Percentiles rank a stretch among this genome's conserved stretches.
Conservation (phyloP, 2,888 invertebrate species). For the Lasioglossum zephyrum region DNA sequence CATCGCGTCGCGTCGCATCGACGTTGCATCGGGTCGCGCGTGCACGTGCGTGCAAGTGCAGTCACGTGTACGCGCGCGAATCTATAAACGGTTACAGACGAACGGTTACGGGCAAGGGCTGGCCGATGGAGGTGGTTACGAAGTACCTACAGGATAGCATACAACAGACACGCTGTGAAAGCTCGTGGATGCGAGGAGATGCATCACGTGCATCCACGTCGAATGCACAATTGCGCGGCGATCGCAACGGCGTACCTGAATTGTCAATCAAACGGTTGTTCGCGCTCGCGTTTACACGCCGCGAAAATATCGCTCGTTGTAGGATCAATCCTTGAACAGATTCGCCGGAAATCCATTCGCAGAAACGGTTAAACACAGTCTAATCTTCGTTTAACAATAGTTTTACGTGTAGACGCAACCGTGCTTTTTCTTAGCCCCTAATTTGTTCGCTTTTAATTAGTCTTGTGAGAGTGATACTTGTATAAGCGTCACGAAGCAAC, state of each 20-base stretch:
- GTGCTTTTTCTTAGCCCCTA: too few species aligned
- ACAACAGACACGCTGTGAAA: conserved; percentile 29
- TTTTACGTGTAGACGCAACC: too few species aligned
- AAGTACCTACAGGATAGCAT: conserved; percentile 23
- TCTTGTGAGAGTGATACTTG: too few species aligned
- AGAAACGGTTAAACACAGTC: background rate
- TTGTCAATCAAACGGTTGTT: background rate
- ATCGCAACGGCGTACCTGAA: background rate
- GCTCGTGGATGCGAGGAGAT: conserved; percentile 20
- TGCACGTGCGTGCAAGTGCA: conserved; percentile 27
- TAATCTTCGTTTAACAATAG: too few species aligned
- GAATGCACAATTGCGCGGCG: conserved; percentile 22
- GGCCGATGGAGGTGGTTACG: background rate
- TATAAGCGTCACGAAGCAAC: background rate
- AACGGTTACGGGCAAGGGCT: background rate
- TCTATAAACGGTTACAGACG: conserved; percentile 42
- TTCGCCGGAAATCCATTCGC: background rate
- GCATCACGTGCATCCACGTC: conserved; percentile 36
- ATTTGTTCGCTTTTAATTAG: background rate
- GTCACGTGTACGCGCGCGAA: conserved; percentile 50
- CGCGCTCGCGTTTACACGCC: background rate
- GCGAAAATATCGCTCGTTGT: background rate
- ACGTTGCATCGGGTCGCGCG: conserved; percentile 8
- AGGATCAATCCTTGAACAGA: background rate
- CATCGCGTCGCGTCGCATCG: background rate